Conservation (phyloP, 1,140 invertebrate species). For the Drosophila asahinai region DNA sequence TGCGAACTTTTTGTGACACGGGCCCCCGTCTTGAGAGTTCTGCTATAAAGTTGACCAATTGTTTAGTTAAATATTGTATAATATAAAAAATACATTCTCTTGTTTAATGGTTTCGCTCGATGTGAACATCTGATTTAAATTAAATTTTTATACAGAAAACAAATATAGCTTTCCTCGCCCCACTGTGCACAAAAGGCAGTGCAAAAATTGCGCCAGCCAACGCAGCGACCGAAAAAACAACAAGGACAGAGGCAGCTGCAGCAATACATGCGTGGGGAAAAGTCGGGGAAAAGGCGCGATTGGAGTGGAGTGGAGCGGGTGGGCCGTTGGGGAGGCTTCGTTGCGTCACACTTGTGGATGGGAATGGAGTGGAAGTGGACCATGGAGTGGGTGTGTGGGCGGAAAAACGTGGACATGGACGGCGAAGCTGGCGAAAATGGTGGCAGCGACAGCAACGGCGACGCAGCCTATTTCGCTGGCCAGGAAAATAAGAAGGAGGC, state of each 20-base stretch:
- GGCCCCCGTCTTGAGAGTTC: too few species aligned
- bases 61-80: too few species aligned
- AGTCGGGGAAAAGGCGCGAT: slow-evolving; percentile 10
- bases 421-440: slow-evolving; percentile 26
- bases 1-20: too few species aligned
- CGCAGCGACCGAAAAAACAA: slow-evolving; percentile 67
- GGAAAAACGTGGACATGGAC: slow-evolving; percentile 22
- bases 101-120: too few species aligned
- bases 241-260: slow-evolving; percentile 34
- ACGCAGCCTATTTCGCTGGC: slow-evolving; percentile 63
- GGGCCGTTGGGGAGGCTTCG: slow-evolving; percentile 22
- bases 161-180: not conserved
- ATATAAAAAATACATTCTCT: too few species aligned
- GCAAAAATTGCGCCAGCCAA: slow-evolving; percentile 60
- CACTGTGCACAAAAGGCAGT: slow-evolving; percentile 64
- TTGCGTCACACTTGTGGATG: slow-evolving; percentile 22
- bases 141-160: not conserved
- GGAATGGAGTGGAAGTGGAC: not conserved
- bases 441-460: slow-evolving; percentile 20
- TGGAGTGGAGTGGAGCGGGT: slow-evolving; percentile 1
- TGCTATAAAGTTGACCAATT: too few species aligned
- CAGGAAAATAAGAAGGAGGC: slow-evolving; percentile 32
- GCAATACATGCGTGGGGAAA: slow-evolving; percentile 44
- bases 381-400: not conserved
- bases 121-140: not conserved